Percentiles rank a stretch among this genome's conserved stretches.
Conservation (phyloP, 1,140 invertebrate species). For the Panonychus citri region DNA sequence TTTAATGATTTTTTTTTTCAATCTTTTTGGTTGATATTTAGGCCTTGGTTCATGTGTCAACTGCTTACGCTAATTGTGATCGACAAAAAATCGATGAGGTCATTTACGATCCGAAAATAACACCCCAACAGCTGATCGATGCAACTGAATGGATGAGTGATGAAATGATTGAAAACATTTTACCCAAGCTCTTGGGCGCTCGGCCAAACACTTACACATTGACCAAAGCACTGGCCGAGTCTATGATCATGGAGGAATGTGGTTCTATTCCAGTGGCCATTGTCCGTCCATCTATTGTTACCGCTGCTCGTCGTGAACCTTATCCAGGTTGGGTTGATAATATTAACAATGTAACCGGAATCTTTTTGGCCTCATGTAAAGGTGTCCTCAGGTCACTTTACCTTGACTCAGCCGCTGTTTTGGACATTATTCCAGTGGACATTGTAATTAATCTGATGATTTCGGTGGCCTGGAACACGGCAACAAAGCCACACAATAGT, state of each 20-base stretch:
- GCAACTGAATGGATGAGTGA: slow-evolving; percentile 40
- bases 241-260: slow-evolving; percentile 41
- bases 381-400: slow-evolving; percentile 64
- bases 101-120: slow-evolving; percentile 37
- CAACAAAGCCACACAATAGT: slow-evolving; percentile 18
- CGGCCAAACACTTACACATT: slow-evolving; percentile 21
- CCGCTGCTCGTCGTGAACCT: slow-evolving; percentile 69
- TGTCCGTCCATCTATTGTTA: slow-evolving; percentile 77
- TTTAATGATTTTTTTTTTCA: too few relatives aligned
- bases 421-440: slow-evolving; percentile 85
- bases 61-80: slow-evolving; percentile 54
- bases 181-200: slow-evolving; percentile 28
- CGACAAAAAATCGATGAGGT: slow-evolving; percentile 28
- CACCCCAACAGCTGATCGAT: slow-evolving; percentile 15
- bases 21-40: neutral
- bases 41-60: slow-evolving; percentile 38
- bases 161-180: slow-evolving; percentile 42
- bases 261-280: slow-evolving; percentile 46
- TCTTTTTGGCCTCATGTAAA: slow-evolving; percentile 70
- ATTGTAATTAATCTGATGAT: slow-evolving; percentile 67
- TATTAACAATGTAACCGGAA: slow-evolving; percentile 79
- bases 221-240: slow-evolving; percentile 21
- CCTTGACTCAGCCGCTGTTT: slow-evolving; percentile 42
- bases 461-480: slow-evolving; percentile 48
- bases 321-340: slow-evolving; percentile 71